Base-by-base conservation (phyloP, 2,888 invertebrate species). In the Dorcus parallelipipedus region DNA sequence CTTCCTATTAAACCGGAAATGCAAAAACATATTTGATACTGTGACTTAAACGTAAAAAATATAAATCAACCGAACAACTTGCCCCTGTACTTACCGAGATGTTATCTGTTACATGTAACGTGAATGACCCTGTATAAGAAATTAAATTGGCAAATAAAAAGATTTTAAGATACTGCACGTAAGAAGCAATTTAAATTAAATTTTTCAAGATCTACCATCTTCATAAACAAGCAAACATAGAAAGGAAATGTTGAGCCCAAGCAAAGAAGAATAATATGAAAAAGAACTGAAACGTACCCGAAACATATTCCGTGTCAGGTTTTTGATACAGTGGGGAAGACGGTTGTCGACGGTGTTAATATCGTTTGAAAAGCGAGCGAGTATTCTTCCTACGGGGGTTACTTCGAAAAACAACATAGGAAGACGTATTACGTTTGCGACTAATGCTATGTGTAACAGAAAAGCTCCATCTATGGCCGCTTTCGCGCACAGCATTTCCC, bases 401-500 rank as follows among this genome's bases (percentile, higher is more conserved):
- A 85, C 85, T 77, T 90, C 89, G 80, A 88, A 90, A 80, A 89
- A 84, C 73, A 85, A 83, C 80, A 88, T 84, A 60, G 89, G 88
- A 71, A 86, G 83, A 70, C 81, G 82, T 65, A 90, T 74, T 64
- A 88, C 82, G 73, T 81, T 82, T 58, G 73, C 69, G 72, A 90
- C 79, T 73, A 89, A 78, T 54, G 76, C 72, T 62, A 73, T 72
- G 79, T 86, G 86, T 70, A 86, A 74, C 66, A 75, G 73, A 65
- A 75, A 75, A 68, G 90, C 86, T 69, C 89, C 89, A 39, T 66
- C 64, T 51, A 57, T 64, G 49, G 67, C 59, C 45, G 68, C 69
- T 70, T 65, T 80, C 70, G 75, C 77, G 69, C 78, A 80, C 77
- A 71, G 77, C 76, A 69, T 87, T 89, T 62, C 59, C 83, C 73